Evolutionary conservation across 2,888 invertebrate genomes (phyloP), one percentile per base, ranked within the genome.

Genomic region (Lepidonotus clava): DNA sequence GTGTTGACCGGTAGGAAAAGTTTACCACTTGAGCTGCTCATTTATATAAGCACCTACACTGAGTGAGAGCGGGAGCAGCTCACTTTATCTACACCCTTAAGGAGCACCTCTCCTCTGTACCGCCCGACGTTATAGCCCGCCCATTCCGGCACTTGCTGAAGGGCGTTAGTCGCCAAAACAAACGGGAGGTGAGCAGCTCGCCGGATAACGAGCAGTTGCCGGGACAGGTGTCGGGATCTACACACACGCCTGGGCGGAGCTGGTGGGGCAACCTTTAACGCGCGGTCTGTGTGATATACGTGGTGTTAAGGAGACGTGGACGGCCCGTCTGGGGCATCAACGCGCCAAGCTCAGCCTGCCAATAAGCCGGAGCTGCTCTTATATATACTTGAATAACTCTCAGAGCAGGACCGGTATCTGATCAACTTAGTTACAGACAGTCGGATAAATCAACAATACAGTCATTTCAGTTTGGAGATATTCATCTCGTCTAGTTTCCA

Each of bases 201-300:
- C 46, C 18, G 46, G 28, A 71, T 71, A 71, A 71, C 71, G 71
- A 11, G 24, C 18, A 36, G 6, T 18, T 71, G 14, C 24, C 14
- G 14, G 34, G 71, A 71, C 71, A 71, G 71, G 71, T 71, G 71
- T 34, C 71, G 34, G 71, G 71, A 32, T 38, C 38, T n/a, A 34
- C 71, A 32, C 0, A n/a, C 71, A 71, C 71, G 71, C 71, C 24
- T 38, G 36, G 38, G 14, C 38, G 71, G n/a, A n/a, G n/a, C n/a
- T n/a, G 36, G 71, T 56, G 36, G 1, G 61, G 28, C 24, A 71
- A 71, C 71, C 71, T 71, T 71, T 34, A n/a, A n/a, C n/a, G n/a
- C n/a, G n/a, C n/a, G n/a, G n/a, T n/a, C n/a, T n/a, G n/a, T n/a
- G n/a, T n/a, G n/a, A n/a, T n/a, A 11, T 14, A 5, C 1, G 36